A percentile compares a stretch with the other conserved stretches of the same genome.
These are phyloP conservation scores for Dromas ardeola DNA, from an alignment of 2,113 vertebrate species.

Conservation along the genomic window DNA sequence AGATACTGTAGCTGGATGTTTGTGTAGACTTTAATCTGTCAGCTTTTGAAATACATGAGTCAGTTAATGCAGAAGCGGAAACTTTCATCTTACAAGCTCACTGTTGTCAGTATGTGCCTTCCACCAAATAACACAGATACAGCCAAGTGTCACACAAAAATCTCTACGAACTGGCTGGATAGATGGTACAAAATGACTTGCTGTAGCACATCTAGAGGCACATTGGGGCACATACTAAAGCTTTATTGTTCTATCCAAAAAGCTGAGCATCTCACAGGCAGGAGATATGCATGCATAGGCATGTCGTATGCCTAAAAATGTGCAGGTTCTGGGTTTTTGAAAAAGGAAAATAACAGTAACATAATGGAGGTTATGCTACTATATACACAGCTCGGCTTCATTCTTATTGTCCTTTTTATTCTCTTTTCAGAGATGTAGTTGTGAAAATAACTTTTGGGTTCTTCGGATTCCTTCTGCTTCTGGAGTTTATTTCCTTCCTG, in stretches of 20 bases:
- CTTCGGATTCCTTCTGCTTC: neutral
- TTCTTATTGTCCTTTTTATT: neutral
- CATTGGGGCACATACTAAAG: neutral
- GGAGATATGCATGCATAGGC: neutral
- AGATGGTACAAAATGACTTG: neutral
- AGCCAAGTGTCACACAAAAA: neutral
- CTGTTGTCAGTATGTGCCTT: neutral
- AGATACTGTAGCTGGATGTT: neutral
- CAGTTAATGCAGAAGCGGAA: neutral
- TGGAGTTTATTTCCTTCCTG: neutral
- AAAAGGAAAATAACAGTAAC: neutral
- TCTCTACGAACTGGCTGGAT: rapidly evolving
- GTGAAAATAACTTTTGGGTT: neutral
- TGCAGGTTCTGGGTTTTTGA: neutral
- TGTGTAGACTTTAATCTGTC: neutral
- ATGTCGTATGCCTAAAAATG: neutral
- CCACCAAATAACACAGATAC: neutral
- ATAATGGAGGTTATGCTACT: neutral
- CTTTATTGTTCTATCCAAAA: neutral
- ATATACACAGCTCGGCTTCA: neutral
- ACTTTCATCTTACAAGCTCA: neutral
- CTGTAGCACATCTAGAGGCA: neutral
- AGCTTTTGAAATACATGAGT: neutral
- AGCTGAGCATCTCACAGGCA: neutral
- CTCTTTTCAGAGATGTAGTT: neutral